Evolutionary conservation across 1,140 invertebrate species (phyloP), one percentile per base, ranked within the genome.

Genomic region (Neodiprion virginianus): DNA sequence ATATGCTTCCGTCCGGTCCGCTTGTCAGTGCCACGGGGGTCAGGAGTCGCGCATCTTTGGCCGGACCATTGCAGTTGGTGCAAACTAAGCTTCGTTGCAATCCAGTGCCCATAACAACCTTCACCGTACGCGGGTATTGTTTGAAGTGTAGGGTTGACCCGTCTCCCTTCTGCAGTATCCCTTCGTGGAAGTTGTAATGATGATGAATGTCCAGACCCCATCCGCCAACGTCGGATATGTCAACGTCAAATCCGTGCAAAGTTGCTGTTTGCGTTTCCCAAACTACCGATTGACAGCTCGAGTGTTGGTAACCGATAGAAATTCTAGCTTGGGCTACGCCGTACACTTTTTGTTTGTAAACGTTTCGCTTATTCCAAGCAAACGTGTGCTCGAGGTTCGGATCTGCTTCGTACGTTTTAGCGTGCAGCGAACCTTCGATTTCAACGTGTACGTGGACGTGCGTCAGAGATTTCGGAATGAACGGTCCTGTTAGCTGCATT

Each of bases 121-220:
- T 93, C 1, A 99, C 94, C 72, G 96, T 96, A 23, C 94, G 91
- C 17, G 96, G 95, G 83, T 97, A 96, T 84, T 98, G 95, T 84
- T 97, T 98, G 84, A 99, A 92, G 86, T 98, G 97, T 17, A 99
- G 90, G 53, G 93, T 96, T 1, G 96, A 96, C 49, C 98, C 98
- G 85, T 99, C 98, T 40, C 98, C 98, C 86, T 98, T 98, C 85
- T 99, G 97, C 65, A 99, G 88, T 77, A 99, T 98, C 80, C 96
- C 97, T 91, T 98, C 96, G 82, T 97, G 95, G 90, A 98, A 98
- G 85, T 99, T 99, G 88, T 99, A 99, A 86, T 98, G 96, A 86
- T 99, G 98, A 88, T 99, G 98, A 72, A 99, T 97, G 83, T 99
- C 96, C 21, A 99, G 88, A 73, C 98, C 98, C 98, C 98, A 99